Percentiles rank a stretch among this genome's conserved stretches.
Conservation (phyloP, 2,113 vertebrate genomes). For the Rhagologus leucostigma region DNA sequence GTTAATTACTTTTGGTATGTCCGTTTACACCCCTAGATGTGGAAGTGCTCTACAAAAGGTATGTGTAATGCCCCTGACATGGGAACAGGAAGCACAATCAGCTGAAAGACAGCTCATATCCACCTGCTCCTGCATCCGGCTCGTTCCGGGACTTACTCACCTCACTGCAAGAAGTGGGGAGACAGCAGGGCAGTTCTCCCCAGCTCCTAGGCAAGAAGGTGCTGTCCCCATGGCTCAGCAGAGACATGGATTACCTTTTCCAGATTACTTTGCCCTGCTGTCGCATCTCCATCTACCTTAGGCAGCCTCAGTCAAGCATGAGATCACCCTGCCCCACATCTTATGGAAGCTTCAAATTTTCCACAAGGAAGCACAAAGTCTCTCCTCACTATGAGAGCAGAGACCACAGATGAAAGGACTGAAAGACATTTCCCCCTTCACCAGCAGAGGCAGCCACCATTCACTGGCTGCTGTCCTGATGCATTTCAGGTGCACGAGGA, state of each 20-base stretch:
- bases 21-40: neutral
- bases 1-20: neutral
- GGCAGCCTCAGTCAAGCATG: neutral
- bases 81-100: fast-evolving
- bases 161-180: neutral
- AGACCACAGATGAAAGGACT: neutral
- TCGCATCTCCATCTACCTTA: neutral
- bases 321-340: neutral
- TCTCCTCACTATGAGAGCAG: neutral
- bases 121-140: neutral
- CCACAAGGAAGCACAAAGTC: neutral
- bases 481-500: neutral
- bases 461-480: neutral
- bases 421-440: neutral
- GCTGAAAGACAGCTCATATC: neutral
- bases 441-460: neutral
- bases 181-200: neutral
- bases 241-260: fast-evolving
- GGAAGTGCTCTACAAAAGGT: neutral
- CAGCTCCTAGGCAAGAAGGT: neutral
- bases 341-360: neutral
- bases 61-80: fast-evolving
- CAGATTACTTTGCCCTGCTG: neutral
- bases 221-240: neutral
- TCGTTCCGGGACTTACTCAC: neutral